Evolutionary conservation across 2,113 vertebrate species (phyloP), one percentile per base, ranked within the genome.

Genomic region (Argyrosomus japonicus): DNA sequence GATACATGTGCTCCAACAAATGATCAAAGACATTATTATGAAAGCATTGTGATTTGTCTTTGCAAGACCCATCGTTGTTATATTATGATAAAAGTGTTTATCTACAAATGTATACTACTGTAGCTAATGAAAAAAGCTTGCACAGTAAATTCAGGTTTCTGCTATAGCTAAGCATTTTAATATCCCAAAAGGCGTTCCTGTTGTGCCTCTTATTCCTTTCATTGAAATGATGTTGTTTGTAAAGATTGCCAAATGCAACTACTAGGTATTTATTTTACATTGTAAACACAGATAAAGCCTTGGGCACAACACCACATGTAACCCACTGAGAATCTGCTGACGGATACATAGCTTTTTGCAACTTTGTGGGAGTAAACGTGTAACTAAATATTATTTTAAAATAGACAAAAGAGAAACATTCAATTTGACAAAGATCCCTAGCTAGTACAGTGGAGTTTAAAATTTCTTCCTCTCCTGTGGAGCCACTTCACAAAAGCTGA

Each of bases 231-330:
- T 73, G 85, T 36, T 86, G 32, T 74, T 84, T 77, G 43, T 70
- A 79, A 77, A 77, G 54, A 70, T 54, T 45, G 25, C 40, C 60
- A 40, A 62, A 73, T 65, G 69, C 56, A 86, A 36, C 88, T 69
- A 83, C 51, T 29, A 56, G 53, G 56, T 77, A 79, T 83, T 81
- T 88, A 82, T 70, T 79, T 87, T 45, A 60, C 58, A 57, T 68
- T 71, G 58, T 82, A 85, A 88, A 82, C 84, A 82, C 69, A 63
- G 64, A 69, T 13, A 53, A 69, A 61, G 80, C 85, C 74, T 61
- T 27, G 11, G 48, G 73, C 36, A 40, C 36, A 8, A 82, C 50
- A n/a, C 27, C 9, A 19, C 11, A 67, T 51, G 14, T 48, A 78
- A 61, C 47, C 85, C 62, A 10, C 67, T 58, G 76, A 79, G 76